phyloP scores from a whole-genome alignment of 2,797 vertebrate species.

The Buceros bicornis region DNA sequence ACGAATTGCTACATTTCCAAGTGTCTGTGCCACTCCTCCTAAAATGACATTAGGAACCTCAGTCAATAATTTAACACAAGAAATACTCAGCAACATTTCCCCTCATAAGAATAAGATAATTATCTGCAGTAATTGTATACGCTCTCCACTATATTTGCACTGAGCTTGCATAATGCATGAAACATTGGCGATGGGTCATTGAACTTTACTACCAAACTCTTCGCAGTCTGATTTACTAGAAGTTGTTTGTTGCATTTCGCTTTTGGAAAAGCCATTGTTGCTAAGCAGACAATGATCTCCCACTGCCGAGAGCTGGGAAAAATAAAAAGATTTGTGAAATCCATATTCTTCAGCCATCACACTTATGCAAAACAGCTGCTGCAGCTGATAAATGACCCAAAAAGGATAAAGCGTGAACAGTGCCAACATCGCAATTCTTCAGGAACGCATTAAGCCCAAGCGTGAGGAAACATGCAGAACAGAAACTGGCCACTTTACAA shows the following conservation, averaged over 20 bases:
- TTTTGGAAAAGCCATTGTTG: constrained; percentile 68
- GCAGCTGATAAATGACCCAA: constrained; percentile 25
- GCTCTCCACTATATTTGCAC: constrained; percentile 1
- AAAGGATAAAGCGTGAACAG: background rate
- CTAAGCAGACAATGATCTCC: constrained; percentile 59
- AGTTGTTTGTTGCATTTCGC: constrained; percentile 60
- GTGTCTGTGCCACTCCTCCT: background rate
- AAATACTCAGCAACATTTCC: constrained; percentile 56
- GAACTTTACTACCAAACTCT: constrained; percentile 71
- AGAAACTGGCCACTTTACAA: constrained; percentile 6
- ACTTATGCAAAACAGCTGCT: constrained; percentile 68
- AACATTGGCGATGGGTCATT: constrained; percentile 64
- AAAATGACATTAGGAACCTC: constrained; percentile 15
- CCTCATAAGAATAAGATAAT: constrained; percentile 52
- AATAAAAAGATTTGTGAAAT: constrained; percentile 42
- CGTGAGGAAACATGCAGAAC: background rate
- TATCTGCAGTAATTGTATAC: constrained; percentile 72
- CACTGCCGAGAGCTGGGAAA: constrained; percentile 13
- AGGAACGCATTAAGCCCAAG: constrained; percentile 25
- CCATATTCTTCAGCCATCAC: constrained; percentile 31
- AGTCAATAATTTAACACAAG: constrained; percentile 49
- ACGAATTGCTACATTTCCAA: constrained; percentile 30
- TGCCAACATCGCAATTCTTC: constrained; percentile 20
- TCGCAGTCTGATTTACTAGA: constrained; percentile 69
- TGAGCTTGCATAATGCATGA: constrained; percentile 44